Base-by-base conservation (phyloP, 2,113 vertebrate species). In the Paraplagusia blochii region DNA sequence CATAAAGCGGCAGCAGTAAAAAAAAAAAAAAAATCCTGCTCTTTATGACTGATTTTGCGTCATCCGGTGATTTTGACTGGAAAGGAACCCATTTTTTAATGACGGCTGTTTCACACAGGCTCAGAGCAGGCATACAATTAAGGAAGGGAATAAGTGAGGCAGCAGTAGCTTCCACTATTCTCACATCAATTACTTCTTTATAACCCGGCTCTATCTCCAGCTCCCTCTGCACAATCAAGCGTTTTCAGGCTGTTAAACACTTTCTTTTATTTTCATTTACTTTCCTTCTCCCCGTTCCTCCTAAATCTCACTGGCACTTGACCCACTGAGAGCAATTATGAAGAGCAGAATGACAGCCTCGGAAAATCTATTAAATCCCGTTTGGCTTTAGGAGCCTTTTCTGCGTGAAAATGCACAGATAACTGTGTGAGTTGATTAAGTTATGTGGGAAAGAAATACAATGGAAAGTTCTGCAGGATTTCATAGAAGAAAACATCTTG, bases 101-200 rank as follows among this genome's bases (percentile, higher is more conserved):
- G 85, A 88, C 84, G 57, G 45, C 75, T 58, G 69, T 85, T 88
- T 88, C 83, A 80, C 74, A 73, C 63, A 59, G 72, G 73, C 75
- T 84, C 75, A 84, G 79, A 85, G 44, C 81, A 82, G 78, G 79
- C 87, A 43, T 61, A 69, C 87, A 85, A 85, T 89, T 88, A 89
- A 86, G 68, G 66, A 68, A 12, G 66, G 76, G 83, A 88, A 88
- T 83, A 85, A 81, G 81, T 84, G 76, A 77, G 66, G 77, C 72
- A 80, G 79, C 81, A 83, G 87, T 88, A 89, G 84, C 88, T 87
- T 88, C 81, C 79, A 88, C 80, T 83, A 85, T 87, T 88, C 85
- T 88, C 87, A 87, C 84, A 88, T 89, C 85, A 88, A 86, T 90
- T 90, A 87, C 87, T 88, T 73, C 88, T 90, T 90, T 90, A 90